Evolutionary conservation across 2,113 vertebrate species (phyloP).

Genomic region (Anser cygnoides): DNA sequence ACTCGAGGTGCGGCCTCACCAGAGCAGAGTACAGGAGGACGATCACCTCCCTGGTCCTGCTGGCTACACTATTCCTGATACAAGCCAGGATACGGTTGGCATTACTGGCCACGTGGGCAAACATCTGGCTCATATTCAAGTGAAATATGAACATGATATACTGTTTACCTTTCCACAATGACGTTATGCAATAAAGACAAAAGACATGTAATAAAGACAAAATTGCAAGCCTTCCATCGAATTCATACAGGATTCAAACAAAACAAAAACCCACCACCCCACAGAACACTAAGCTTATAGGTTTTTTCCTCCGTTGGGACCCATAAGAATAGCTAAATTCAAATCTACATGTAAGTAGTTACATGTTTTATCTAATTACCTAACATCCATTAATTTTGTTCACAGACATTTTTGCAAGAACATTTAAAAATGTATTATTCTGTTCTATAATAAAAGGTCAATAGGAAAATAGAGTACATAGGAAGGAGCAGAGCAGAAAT

Average conservation of each 20-base stretch:
- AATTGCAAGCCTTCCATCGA: background rate
- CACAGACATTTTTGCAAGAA: background rate
- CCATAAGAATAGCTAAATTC: background rate
- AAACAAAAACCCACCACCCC: background rate
- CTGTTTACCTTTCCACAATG: background rate
- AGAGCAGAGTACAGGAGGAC: no score
- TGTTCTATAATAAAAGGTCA: background rate
- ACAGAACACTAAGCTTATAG: background rate
- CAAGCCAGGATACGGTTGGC: no score
- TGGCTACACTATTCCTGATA: no score
- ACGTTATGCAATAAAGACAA: background rate
- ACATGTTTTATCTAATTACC: background rate
- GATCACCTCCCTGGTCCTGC: no score
- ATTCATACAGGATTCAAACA: background rate
- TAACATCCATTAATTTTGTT: background rate
- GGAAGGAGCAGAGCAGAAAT: background rate
- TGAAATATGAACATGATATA: background rate
- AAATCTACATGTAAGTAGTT: background rate
- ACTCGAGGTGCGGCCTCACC: no score
- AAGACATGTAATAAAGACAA: background rate
- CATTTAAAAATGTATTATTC: background rate
- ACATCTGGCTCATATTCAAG: no score
- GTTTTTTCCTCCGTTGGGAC: background rate
- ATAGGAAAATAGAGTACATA: background rate
- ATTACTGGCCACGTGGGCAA: no score